phyloP scores from a whole-genome alignment of 2,797 vertebrate genomes.

The Lagocephalus sceleratus region DNA sequence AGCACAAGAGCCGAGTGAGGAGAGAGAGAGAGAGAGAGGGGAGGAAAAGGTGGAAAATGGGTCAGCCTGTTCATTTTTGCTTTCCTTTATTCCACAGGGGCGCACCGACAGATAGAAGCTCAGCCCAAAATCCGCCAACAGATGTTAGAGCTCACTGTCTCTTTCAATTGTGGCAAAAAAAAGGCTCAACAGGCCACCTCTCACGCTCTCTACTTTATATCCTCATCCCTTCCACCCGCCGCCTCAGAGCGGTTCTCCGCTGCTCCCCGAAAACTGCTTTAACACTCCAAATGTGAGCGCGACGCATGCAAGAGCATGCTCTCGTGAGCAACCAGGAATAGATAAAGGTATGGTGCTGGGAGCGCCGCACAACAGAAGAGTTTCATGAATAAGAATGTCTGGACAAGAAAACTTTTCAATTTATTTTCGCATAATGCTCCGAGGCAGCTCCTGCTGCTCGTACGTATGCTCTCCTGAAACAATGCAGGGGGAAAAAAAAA shows the following conservation, averaged over 20 bases:
- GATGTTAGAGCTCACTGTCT: constrained; percentile 65
- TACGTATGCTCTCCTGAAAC: constrained; percentile 2
- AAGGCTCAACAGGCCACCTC: constrained; percentile 45
- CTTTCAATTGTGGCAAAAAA: constrained; percentile 60
- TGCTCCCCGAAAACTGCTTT: constrained; percentile 4
- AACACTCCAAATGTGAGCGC: background rate
- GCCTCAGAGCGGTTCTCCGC: constrained; percentile 19
- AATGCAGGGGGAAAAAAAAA: constrained; percentile 15
- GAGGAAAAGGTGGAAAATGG: constrained; percentile 53
- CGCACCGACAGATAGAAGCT: constrained; percentile 53
- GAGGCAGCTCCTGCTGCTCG: constrained; percentile 6
- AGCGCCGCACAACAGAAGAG: constrained; percentile 24
- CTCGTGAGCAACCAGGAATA: constrained; percentile 25
- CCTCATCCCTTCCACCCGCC: constrained; percentile 30
- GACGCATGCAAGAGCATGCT: constrained; percentile 10
- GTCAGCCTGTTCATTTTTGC: constrained; percentile 64
- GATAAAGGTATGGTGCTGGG: constrained; percentile 25
- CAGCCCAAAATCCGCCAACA: constrained; percentile 67
- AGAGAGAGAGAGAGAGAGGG: constrained; percentile 14
- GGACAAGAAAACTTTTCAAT: constrained; percentile 15
- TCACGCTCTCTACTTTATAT: constrained; percentile 22
- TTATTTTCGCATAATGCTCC: constrained; percentile 37
- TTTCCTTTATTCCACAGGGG: constrained; percentile 58
- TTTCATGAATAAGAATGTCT: constrained; percentile 24
- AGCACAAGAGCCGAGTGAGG: constrained; percentile 1